Evolutionary conservation across 2,797 vertebrate genomes (phyloP).

Genomic region (Philypnodon macrostomus): DNA sequence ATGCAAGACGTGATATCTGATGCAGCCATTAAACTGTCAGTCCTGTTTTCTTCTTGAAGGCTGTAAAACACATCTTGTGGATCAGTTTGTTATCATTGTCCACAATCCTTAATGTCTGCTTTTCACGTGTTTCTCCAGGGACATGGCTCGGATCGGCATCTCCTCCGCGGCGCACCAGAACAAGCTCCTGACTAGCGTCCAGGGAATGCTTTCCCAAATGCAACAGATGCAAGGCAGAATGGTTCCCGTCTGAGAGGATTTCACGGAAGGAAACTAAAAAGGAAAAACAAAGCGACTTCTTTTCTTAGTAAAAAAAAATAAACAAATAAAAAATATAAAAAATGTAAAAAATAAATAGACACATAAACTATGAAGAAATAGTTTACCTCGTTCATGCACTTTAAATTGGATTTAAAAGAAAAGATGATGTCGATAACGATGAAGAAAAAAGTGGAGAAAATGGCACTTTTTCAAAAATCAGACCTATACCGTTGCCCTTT

Average conservation of each 20-base stretch:
- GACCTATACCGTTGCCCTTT: slow-evolving; percentile 81
- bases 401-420: slow-evolving; percentile 84
- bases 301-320: slow-evolving; percentile 60
- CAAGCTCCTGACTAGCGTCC: slow-evolving; percentile 92
- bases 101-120: slow-evolving; percentile 37
- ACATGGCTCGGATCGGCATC: slow-evolving; percentile 92
- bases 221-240: slow-evolving; percentile 96
- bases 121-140: slow-evolving; percentile 68
- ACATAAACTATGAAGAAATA: slow-evolving; percentile 82
- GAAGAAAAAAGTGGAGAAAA: slow-evolving; percentile 77
- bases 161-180: slow-evolving; percentile 87
- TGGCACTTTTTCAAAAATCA: slow-evolving; percentile 86
- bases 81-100: slow-evolving; percentile 48
- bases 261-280: slow-evolving; percentile 63
- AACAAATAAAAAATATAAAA: slow-evolving; percentile 28
- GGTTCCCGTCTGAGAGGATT: slow-evolving; percentile 89
- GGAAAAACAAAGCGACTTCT: slow-evolving; percentile 49
- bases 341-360: slow-evolving; percentile 52
- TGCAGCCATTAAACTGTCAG: slow-evolving; percentile 36
- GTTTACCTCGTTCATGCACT: slow-evolving; percentile 99
- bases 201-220: slow-evolving; percentile 94
- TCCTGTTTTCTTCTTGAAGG: slow-evolving; percentile 21
- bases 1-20: slow-evolving; percentile 25
- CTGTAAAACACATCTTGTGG: slow-evolving; percentile 51
- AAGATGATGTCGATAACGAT: slow-evolving; percentile 52